Conservation (phyloP, 2,888 invertebrate species). For the Caradrina clavipalpis region DNA sequence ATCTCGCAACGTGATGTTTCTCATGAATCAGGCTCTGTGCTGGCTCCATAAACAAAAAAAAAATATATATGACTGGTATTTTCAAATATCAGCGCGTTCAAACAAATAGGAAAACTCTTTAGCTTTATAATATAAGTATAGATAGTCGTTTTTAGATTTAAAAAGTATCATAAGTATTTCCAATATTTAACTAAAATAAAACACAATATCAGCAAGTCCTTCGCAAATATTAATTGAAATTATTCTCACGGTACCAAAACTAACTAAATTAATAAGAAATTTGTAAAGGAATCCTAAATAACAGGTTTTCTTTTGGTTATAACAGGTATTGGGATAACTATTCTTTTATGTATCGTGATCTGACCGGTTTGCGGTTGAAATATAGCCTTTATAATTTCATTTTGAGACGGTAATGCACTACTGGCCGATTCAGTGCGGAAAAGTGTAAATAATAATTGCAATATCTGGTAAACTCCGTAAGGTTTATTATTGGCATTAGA, state of each 20-base stretch:
- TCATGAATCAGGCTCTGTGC: no score
- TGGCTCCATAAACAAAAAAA: no score
- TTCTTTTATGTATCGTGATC: conserved; percentile 35
- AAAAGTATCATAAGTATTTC: background rate
- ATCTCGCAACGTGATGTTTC: no score
- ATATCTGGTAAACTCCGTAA: background rate
- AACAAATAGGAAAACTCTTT: no score
- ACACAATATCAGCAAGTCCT: background rate
- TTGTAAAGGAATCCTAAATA: conserved; percentile 41
- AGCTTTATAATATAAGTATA: no score
- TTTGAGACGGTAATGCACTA: conserved; percentile 1
- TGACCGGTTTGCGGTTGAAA: conserved; percentile 37
- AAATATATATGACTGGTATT: no score
- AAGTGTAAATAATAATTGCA: conserved; percentile 23
- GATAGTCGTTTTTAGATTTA: background rate
- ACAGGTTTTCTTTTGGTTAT: conserved; percentile 48
- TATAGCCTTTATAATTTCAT: conserved; percentile 35
- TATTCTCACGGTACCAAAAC: conserved; percentile 42
- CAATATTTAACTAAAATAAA: background rate
- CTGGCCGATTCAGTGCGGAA: background rate
- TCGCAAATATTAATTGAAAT: conserved; percentile 8
- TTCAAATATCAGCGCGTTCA: no score
- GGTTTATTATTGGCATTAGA: background rate
- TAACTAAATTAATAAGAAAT: conserved; percentile 38
- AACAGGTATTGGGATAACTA: conserved; percentile 28